A percentile compares a stretch with the other conserved stretches of the same genome.
phyloP scores from a whole-genome alignment of 1,140 invertebrate species.

The Megalonaias nervosa region DNA sequence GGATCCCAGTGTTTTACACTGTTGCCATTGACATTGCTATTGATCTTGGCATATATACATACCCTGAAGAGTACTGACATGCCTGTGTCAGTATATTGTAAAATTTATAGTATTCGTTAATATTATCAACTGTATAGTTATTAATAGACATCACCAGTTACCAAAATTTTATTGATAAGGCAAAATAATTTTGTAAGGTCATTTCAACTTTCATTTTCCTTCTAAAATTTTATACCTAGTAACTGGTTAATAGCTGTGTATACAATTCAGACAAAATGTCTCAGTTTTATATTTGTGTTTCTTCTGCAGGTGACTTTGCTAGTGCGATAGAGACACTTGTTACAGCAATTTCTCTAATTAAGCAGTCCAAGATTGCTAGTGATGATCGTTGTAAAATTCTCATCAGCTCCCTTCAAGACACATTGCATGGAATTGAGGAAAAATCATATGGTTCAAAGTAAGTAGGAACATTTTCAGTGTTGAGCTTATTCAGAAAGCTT shows the following conservation, averaged over 20 bases:
- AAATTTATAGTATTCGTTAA: too few species aligned
- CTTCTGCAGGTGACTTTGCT: conserved; percentile 87
- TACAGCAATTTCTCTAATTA: conserved; percentile 98
- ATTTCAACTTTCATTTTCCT: too few species aligned
- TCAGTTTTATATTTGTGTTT: conserved; percentile 8
- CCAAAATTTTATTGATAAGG: too few species aligned
- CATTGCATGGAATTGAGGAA: conserved; percentile 95
- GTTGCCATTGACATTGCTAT: too few species aligned
- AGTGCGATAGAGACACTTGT: conserved; percentile 98
- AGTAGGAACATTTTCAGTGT: conserved; percentile 49
- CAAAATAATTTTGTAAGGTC: too few species aligned
- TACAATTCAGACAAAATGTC: neutral
- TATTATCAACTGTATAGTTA: too few species aligned
- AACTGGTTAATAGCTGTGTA: neutral
- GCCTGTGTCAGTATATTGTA: too few species aligned
- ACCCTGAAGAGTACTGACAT: too few species aligned
- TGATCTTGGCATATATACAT: too few species aligned
- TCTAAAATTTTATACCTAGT: too few species aligned
- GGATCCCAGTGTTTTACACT: too few species aligned
- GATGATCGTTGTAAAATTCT: conserved; percentile 99
- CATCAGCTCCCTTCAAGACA: conserved; percentile 96
- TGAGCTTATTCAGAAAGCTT: neutral
- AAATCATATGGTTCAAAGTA: conserved; percentile 89
- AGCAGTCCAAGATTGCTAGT: conserved; percentile 97
- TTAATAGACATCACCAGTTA: too few species aligned